These are phyloP conservation scores for Hypomesus transpacificus DNA, from an alignment of 2,113 vertebrate species.

Conservation along the genomic window DNA sequence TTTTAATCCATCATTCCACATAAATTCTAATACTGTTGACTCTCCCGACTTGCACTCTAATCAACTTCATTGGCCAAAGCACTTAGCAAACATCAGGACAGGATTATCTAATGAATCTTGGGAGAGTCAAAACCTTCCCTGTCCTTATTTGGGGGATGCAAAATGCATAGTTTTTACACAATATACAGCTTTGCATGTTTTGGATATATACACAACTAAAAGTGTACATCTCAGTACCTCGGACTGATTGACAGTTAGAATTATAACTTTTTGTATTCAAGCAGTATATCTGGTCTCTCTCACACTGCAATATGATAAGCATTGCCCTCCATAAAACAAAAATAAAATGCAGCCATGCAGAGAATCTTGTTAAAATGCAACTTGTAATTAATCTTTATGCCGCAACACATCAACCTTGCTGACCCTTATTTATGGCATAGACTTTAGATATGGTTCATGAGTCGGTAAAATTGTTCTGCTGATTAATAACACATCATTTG, in stretches of 20 bases:
- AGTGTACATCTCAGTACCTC: slow-evolving; percentile 8
- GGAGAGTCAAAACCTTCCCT: slow-evolving; percentile 23
- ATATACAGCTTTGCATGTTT: background rate
- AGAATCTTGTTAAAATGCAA: slow-evolving; percentile 55
- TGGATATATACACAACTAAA: slow-evolving; percentile 14
- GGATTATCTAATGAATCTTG: slow-evolving; percentile 36
- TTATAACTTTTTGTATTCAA: slow-evolving; percentile 19
- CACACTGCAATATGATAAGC: background rate
- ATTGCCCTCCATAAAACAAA: slow-evolving; percentile 23
- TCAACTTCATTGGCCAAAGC: slow-evolving; percentile 20
- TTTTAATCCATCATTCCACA: slow-evolving; percentile 53
- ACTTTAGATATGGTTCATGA: slow-evolving; percentile 45
- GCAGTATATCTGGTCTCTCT: slow-evolving; percentile 19
- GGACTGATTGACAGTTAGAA: slow-evolving; percentile 27
- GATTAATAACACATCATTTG: slow-evolving; percentile 62
- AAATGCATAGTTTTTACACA: slow-evolving; percentile 9
- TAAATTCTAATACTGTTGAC: slow-evolving; percentile 33
- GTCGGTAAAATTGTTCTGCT: slow-evolving; percentile 46
- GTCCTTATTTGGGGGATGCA: slow-evolving; percentile 19
- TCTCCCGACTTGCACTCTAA: slow-evolving; percentile 17
- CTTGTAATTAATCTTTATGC: slow-evolving; percentile 59
- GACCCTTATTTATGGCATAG: slow-evolving; percentile 54
- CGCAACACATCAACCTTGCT: slow-evolving; percentile 46
- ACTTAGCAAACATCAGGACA: slow-evolving; percentile 8
- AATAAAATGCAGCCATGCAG: slow-evolving; percentile 45